Evolutionary conservation across 2,797 vertebrate species (phyloP), one percentile per base, ranked within the genome.

Genomic region (Enteromius unitaeniatus): DNA sequence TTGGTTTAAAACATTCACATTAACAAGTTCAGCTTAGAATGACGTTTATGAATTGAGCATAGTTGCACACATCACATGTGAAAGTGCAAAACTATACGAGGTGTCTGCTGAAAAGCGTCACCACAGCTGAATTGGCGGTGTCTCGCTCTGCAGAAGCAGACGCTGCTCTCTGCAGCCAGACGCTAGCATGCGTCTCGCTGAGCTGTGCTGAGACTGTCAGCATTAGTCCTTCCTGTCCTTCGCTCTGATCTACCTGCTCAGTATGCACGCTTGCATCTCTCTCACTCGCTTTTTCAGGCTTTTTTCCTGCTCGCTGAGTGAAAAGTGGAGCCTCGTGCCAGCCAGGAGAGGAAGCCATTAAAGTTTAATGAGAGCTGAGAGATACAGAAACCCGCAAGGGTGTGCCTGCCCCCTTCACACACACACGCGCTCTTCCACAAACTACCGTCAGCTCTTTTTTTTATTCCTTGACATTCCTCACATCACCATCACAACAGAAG

Each of bases 341-440:
- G 90, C 92, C 91, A 87, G 91, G 75, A 86, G 86, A 96, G 95
- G 95, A 97, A 96, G 93, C 92, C 90, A 97, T 97, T 96, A 97
- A 97, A 97, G 94, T 96, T 96, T 95, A 95, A 97, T 95, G 94
- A 93, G 91, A 91, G 93, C 91, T 91, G 94, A 93, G 94, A 94
- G 95, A 96, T 93, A 94, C 90, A 96, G 94, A 95, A 94, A 95
- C 94, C 95, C 94, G 93, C 94, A 95, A 95, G 95, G 95, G 94
- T 91, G 93, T 93, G 94, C 92, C 92, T 93, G 91, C 93, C 78
- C 62, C 91, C 90, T 53, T 60, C 85, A 55, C 81, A 55, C 79
- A 73, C 85, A 65, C 84, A 53, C 81, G 53, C 78, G 68, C 87
- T 58, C 40, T 47, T 72, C 55, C 17, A 64, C 86, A 73, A 37